phyloP scores from a whole-genome alignment of 1,140 invertebrate genomes.

The Pentalonia nigronervosa region DNA sequence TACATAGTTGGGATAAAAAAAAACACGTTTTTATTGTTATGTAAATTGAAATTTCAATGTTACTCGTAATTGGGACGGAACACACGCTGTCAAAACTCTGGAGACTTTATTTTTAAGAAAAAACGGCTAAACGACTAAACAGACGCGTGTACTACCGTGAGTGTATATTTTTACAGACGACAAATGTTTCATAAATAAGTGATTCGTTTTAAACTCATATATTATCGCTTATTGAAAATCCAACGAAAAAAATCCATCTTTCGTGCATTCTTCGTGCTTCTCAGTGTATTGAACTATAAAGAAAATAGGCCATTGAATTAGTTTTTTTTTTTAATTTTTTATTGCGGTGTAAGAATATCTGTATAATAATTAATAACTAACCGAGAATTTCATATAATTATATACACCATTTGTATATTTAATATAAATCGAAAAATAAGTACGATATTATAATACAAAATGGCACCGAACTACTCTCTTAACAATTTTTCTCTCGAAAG shows the following conservation, averaged over 20 bases:
- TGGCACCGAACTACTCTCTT: not conserved
- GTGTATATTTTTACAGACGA: not conserved
- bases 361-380: not conserved
- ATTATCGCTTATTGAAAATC: not conserved
- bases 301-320: not conserved
- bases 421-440: not conserved
- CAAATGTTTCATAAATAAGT: not conserved
- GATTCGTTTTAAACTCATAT: not conserved
- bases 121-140: not conserved
- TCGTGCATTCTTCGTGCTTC: not conserved
- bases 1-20: not conserved
- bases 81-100: not conserved
- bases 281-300: not conserved
- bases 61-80: slow-evolving; percentile 36
- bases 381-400: too few species aligned
- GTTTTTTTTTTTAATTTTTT: not conserved
- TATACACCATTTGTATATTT: too few species aligned
- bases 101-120: not conserved
- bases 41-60: slow-evolving; percentile 28
- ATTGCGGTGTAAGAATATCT: not conserved
- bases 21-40: slow-evolving; percentile 51
- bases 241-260: not conserved
- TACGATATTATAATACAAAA: not conserved
- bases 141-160: not conserved
- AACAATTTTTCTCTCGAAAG: not conserved